Base-by-base conservation (phyloP, 1,140 invertebrate species). In the Agraylea sexmaculata region DNA sequence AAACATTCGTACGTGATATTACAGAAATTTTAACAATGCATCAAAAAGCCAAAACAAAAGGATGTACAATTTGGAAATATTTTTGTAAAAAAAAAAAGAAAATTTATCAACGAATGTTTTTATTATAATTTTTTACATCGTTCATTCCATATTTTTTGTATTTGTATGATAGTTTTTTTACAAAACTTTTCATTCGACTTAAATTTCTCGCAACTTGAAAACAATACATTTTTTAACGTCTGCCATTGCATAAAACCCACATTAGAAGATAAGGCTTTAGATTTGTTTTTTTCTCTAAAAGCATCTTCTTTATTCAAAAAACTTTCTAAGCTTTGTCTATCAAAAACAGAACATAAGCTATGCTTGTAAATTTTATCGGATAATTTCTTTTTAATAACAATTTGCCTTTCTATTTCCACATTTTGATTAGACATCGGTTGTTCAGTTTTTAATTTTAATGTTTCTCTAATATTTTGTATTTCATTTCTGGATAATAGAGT, bases 221-320 rank as follows among this genome's bases (percentile, higher is more conserved):
- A 11, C 1, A 45, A 21, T 11, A 45, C 25, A 16, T 34, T 49
- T 45, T 49, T 49, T 12, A 49, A 12, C 16, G 43, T 37, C 36
- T 49, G 30, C 47, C 64, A 68, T 39, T 66, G 65, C 60, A 68
- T 66, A 35, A 66, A 60, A 42, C 56, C 58, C 13, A 66, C 51
- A 32, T 68, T 56, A n/a, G 30, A 52, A 13, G 62, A 64, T 28
- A 66, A 49, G 7, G 60, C 59, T 27, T 43, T 37, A 8, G 36
- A 15, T 40, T 48, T 48, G 31, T 52, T 43, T 18, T 57, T 50
- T 51, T 57, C 56, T 52, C 63, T 58, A 15, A 53, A 59, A 11
- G 15, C 39, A 47, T 64, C 62, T 49, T 68, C 65, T 19, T 51
- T 56, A 12, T 49, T 34, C 19, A 68, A 46, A 51, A 68, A 65